phyloP scores from a whole-genome alignment of 2,888 invertebrate species.

The Macroteleia sp. region DNA sequence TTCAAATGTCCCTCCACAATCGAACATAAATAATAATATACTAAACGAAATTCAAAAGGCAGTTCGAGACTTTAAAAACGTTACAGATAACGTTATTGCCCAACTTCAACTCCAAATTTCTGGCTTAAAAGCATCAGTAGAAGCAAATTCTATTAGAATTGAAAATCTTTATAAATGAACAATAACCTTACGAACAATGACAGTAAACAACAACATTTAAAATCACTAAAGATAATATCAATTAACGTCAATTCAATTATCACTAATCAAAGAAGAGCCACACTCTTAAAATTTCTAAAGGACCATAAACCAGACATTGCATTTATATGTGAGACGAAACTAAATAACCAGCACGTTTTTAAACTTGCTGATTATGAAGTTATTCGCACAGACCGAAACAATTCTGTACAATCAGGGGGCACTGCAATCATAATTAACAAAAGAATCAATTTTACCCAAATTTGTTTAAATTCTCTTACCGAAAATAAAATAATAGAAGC shows the following conservation, averaged over 20 bases:
- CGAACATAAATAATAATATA: too few relatives aligned
- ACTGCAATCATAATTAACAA: slow-evolving; percentile 63
- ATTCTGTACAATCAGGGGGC: slow-evolving; percentile 43
- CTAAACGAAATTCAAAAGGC: too few relatives aligned
- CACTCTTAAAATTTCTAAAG: slow-evolving; percentile 18
- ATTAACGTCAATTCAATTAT: slow-evolving; percentile 62
- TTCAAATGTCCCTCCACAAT: too few relatives aligned
- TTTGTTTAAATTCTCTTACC: not conserved
- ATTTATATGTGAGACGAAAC: slow-evolving; percentile 56
- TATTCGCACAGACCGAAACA: slow-evolving; percentile 48
- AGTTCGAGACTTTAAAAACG: too few relatives aligned
- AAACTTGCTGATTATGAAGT: slow-evolving; percentile 41
- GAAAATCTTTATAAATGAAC: too few relatives aligned
- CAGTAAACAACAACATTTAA: too few relatives aligned
- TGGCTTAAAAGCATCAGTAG: too few relatives aligned
- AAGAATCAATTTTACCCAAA: slow-evolving; percentile 21
- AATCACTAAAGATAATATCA: slow-evolving; percentile 46
- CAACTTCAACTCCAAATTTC: too few relatives aligned
- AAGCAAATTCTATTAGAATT: not conserved
- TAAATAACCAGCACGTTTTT: slow-evolving; percentile 43
- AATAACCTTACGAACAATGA: too few relatives aligned
- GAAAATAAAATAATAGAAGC: slow-evolving; percentile 40
- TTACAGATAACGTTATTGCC: too few relatives aligned
- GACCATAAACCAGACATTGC: slow-evolving; percentile 27
- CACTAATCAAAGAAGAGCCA: slow-evolving; percentile 33